Evolutionary conservation across 2,888 invertebrate genomes (phyloP), one percentile per base, ranked within the genome.

Genomic region (Cremastinae sp.): DNA sequence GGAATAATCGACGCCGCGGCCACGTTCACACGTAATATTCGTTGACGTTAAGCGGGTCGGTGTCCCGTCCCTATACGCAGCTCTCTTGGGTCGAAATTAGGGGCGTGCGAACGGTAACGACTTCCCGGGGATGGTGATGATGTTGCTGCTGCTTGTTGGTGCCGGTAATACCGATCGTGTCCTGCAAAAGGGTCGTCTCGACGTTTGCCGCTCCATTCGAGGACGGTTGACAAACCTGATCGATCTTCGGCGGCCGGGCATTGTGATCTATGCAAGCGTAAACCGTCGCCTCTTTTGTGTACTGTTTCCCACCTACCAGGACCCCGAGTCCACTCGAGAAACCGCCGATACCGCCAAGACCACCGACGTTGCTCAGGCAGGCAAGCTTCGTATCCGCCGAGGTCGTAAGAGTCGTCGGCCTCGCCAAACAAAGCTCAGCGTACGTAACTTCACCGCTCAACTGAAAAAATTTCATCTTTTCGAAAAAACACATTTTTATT

Each of bases 241-340:
- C 88, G 62, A 85, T 76, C 77, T 86, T 85, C 12, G 90, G 90
- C 49, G 90, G 90, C 82, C 92, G 90, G 80, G 93, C 92, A 82
- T 91, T 92, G 86, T 94, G 94, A 90, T 94, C 94, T 89, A 94
- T 94, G 90, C 94, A 94, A 75, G 94, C 94, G 89, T 94, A 94
- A 86, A 94, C 93, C 83, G 94, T 94, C 64, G 94, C 92, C 84
- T 94, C 94, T 82, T 93, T 93, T 78, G 92, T 89, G 91, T 92
- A 81, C 90, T 92, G 84, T 90, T 91, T 88, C 87, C 92, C 85
- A 90, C 91, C 87, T 85, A 90, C 89, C 90, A 92, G 84, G 90
- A 85, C 87, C 78, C 86, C 85, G 5, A 85, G 83, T 14, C 86
- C 84, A 39, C 83, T 75, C 51, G 85, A 82, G 80, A 85, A 86